Evolutionary conservation across 2,888 invertebrate genomes (phyloP).

Genomic region (Andrena dorsata): DNA sequence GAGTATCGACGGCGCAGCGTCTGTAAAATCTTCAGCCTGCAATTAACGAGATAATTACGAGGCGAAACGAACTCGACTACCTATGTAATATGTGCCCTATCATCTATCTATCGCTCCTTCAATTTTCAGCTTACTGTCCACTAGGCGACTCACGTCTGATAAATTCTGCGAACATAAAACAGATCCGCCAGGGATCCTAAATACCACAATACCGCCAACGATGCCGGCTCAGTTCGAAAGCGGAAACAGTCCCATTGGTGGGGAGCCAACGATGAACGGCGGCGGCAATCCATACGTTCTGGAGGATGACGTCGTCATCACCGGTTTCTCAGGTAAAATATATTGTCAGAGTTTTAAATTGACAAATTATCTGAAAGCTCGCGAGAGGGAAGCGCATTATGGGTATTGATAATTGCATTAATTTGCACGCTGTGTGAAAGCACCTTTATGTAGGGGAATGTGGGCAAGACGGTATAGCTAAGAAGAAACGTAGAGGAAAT

Average conservation of each 20-base stretch:
- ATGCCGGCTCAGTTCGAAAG: conserved; percentile 91
- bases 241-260: conserved; percentile 83
- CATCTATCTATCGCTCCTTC: conserved; percentile 24
- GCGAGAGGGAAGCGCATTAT: no score
- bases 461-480: no score
- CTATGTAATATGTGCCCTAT: neutral
- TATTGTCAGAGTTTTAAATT: no score
- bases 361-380: no score
- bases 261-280: conserved; percentile 79
- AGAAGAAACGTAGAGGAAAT: no score
- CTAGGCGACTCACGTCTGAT: conserved; percentile 75
- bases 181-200: neutral
- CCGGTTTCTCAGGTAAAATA: conserved; percentile 89
- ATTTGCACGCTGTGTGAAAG: no score
- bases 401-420: no score
- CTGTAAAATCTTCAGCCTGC: neutral
- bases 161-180: conserved; percentile 45
- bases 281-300: conserved; percentile 76
- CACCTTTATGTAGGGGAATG: no score
- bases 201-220: conserved; percentile 72
- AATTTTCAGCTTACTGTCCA: conserved; percentile 81
- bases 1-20: neutral
- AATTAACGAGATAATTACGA: neutral
- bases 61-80: neutral
- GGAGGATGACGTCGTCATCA: conserved; percentile 91